Percentiles rank a stretch among this genome's conserved stretches.
Conservation (phyloP, 2,797 vertebrate species). For the Enteromius treurensis region DNA sequence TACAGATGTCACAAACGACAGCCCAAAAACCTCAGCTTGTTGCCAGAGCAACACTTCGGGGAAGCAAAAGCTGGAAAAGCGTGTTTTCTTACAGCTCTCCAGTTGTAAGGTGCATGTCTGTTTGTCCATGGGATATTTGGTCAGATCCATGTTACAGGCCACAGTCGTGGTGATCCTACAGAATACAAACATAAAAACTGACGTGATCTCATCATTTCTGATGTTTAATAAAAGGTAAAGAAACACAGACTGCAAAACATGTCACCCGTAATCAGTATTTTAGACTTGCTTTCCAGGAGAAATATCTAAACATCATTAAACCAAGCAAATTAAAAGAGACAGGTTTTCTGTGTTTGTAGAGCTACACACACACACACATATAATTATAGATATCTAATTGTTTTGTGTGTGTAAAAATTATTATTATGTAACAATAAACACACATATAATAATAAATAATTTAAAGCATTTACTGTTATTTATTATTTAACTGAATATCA, state of each 20-base stretch:
- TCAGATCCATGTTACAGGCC: constrained; percentile 93
- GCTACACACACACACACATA: too few species aligned
- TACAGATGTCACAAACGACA: constrained; percentile 27
- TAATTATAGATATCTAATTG: too few species aligned
- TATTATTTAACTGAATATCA: not conserved
- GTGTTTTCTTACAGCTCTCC: constrained; percentile 87
- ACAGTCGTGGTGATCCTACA: constrained; percentile 89
- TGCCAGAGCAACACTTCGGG: constrained; percentile 50
- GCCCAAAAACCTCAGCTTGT: constrained; percentile 43
- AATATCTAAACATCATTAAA: too few species aligned
- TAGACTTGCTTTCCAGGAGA: not conserved
- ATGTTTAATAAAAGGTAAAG: not conserved
- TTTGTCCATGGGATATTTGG: constrained; percentile 94
- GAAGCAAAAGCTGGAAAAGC: not conserved
- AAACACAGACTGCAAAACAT: not conserved
- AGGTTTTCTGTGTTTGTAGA: too few species aligned
- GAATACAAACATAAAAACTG: not conserved
- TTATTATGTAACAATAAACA: not conserved
- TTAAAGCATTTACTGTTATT: not conserved
- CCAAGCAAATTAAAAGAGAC: too few species aligned
- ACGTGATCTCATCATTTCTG: not conserved
- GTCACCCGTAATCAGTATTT: not conserved
- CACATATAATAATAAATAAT: not conserved
- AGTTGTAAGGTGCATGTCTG: constrained; percentile 91
- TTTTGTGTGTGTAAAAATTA: not conserved